These are phyloP conservation scores for Poeciliopsis infans DNA, from an alignment of 2,797 vertebrate species.

Conservation along the genomic window DNA sequence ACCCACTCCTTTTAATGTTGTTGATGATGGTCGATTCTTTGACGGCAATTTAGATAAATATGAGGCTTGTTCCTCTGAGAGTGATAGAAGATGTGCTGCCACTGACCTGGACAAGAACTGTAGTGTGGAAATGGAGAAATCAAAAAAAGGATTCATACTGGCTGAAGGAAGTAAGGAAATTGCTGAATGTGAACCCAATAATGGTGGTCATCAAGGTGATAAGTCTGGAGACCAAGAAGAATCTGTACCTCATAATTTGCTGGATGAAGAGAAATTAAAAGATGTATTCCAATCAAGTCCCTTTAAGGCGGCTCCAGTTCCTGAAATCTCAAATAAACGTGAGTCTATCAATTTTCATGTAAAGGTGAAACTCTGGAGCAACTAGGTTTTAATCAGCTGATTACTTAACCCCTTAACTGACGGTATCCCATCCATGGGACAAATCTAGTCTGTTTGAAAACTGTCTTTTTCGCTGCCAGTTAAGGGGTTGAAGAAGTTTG, in stretches of 20 bases:
- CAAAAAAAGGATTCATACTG: constrained; percentile 11
- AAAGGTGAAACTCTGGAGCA: constrained; percentile 1
- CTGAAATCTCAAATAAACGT: constrained; percentile 71
- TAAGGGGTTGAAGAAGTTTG: background rate
- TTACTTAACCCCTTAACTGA: background rate
- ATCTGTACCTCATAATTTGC: constrained; percentile 15
- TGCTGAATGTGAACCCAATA: constrained; percentile 5
- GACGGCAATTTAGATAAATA: constrained; percentile 68
- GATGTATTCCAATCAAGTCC: constrained; percentile 39
- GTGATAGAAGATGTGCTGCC: constrained; percentile 27
- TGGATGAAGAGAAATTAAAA: constrained; percentile 45
- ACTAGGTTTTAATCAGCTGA: too few relatives aligned
- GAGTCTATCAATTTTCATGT: constrained; percentile 55
- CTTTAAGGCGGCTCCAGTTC: constrained; percentile 71
- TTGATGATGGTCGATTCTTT: constrained; percentile 79
- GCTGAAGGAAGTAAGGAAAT: constrained; percentile 13
- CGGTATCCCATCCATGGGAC: too few relatives aligned
- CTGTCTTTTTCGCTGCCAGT: too few relatives aligned
- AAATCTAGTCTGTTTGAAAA: too few relatives aligned
- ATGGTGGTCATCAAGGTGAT: constrained; percentile 15
- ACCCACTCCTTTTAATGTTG: constrained; percentile 71
- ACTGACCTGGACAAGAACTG: constrained; percentile 48
- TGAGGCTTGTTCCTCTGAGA: constrained; percentile 47
- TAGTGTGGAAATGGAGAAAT: constrained; percentile 23
- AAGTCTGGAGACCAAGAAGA: constrained; percentile 34